Conservation (phyloP, 2,113 vertebrate species). For the Leptocoma aspasia region DNA sequence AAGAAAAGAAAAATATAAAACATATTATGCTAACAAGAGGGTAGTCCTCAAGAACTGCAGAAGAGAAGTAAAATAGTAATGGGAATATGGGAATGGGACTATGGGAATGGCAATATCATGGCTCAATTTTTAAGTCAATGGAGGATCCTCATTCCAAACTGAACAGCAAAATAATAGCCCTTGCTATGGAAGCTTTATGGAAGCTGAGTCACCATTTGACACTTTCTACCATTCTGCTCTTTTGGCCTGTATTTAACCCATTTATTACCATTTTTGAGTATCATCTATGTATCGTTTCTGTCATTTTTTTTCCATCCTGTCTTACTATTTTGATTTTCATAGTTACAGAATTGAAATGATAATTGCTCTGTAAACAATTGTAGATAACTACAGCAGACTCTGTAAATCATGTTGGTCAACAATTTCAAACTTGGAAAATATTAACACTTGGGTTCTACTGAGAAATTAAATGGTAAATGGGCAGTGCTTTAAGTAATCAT, state of each 20-base stretch:
- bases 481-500: neutral
- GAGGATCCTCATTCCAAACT: neutral
- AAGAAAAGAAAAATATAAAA: neutral
- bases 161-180: neutral
- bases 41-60: neutral
- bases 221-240: slow-evolving; percentile 6
- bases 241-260: slow-evolving; percentile 8
- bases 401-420: neutral
- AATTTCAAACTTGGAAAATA: neutral
- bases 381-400: neutral
- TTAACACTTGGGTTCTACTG: neutral
- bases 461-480: neutral
- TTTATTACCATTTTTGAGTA: slow-evolving; percentile 15
- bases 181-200: neutral
- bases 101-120: neutral
- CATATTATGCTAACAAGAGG: neutral
- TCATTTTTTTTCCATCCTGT: slow-evolving; percentile 8
- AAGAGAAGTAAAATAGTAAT: neutral
- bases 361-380: neutral
- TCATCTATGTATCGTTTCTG: neutral
- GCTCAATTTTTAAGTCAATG: neutral
- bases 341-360: slow-evolving; percentile 5
- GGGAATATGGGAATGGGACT: neutral
- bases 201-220: neutral
- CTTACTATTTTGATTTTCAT: slow-evolving; percentile 15